Percentiles rank a stretch among this genome's conserved stretches.
phyloP scores from a whole-genome alignment of 2,113 vertebrate genomes.

The Bolborhynchus lineola region DNA sequence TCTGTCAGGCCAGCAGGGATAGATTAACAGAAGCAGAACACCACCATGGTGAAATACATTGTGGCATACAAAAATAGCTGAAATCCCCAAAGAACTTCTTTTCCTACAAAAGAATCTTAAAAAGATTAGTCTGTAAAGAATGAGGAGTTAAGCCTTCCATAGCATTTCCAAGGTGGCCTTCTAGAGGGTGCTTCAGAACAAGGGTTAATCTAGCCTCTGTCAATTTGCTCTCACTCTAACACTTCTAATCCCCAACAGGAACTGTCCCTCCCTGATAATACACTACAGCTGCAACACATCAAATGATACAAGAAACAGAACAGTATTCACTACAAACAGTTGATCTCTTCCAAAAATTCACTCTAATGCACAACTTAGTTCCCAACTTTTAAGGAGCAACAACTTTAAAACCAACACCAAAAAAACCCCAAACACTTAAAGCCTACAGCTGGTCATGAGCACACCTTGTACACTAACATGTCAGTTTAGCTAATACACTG shows the following conservation, averaged over 20 bases:
- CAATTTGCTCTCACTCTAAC: neutral
- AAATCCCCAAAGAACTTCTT: neutral
- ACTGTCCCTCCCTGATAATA: neutral
- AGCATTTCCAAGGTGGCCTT: neutral
- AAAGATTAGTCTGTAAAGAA: neutral
- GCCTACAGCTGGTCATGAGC: neutral
- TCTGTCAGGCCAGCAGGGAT: neutral
- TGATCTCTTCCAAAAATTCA: neutral
- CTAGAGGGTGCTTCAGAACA: neutral
- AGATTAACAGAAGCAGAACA: neutral
- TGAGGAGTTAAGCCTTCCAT: neutral
- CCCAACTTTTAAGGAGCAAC: neutral
- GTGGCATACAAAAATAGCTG: neutral
- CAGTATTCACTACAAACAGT: neutral
- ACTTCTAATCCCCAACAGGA: neutral
- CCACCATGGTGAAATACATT: neutral
- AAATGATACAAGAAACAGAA: neutral
- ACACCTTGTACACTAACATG: neutral
- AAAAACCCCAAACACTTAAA: neutral
- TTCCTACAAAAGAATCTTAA: neutral
- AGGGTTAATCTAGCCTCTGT: neutral
- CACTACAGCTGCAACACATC: neutral
- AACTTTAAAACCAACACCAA: neutral
- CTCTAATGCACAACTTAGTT: neutral
- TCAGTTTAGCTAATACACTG: neutral